Evolutionary conservation across 2,113 vertebrate species (phyloP).

Genomic region (Percopsis transmontana): DNA sequence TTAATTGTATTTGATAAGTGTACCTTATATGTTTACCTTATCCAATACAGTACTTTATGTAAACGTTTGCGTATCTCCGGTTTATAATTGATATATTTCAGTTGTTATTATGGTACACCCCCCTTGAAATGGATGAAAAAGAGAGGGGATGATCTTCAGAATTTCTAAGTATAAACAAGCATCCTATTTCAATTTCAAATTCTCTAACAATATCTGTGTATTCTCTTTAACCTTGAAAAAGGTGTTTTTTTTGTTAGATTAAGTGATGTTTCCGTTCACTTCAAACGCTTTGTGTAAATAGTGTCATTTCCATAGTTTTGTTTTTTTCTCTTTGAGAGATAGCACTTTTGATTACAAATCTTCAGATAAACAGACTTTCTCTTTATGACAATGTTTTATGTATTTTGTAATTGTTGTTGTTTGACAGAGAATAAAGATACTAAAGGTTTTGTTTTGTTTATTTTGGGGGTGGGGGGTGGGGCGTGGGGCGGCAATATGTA

Average conservation of each 20-base stretch:
- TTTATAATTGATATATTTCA: background rate
- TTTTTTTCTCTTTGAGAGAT: background rate
- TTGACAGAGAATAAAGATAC: background rate
- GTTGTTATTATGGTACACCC: conserved; percentile 13
- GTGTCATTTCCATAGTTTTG: background rate
- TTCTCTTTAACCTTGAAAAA: background rate
- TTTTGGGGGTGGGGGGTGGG: too few relatives aligned
- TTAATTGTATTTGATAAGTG: too few relatives aligned
- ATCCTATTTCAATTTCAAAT: conserved; percentile 26
- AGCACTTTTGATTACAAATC: background rate
- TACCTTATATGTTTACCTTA: too few relatives aligned
- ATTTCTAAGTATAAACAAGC: conserved; percentile 2
- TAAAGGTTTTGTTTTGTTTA: background rate
- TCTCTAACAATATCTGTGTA: background rate
- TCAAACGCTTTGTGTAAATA: conserved; percentile 28
- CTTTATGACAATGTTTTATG: background rate
- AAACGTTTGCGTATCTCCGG: too few relatives aligned
- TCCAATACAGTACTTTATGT: too few relatives aligned
- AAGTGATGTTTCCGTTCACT: conserved; percentile 7
- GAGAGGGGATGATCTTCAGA: background rate
- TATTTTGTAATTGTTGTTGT: too few relatives aligned
- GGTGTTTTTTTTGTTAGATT: conserved; percentile 1
- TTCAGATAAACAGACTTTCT: background rate
- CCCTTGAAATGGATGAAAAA: conserved; percentile 22
- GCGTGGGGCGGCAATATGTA: too few relatives aligned